Conservation (phyloP, 2,888 invertebrate genomes). For the Caenorhabditis virilis region DNA sequence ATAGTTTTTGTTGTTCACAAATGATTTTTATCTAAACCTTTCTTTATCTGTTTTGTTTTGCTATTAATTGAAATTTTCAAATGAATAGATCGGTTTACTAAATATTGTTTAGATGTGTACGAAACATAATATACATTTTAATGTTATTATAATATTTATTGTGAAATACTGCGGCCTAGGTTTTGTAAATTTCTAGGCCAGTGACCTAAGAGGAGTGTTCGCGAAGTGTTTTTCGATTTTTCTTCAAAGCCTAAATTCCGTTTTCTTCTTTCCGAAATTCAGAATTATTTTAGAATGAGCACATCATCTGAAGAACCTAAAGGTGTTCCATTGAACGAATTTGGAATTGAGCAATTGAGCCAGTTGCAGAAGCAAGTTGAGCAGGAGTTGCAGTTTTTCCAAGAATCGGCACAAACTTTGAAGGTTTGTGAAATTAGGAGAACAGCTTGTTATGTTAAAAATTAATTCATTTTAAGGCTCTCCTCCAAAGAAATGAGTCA, state of each 20-base stretch:
- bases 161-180: too few relatives aligned
- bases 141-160: too few relatives aligned
- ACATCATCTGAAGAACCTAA: conserved; percentile 20
- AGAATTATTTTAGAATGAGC: conserved; percentile 22
- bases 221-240: neutral
- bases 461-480: conserved; percentile 69
- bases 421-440: conserved; percentile 72
- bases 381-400: conserved; percentile 75
- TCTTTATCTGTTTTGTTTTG: neutral
- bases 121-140: too few relatives aligned
- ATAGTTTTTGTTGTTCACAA: neutral
- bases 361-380: conserved; percentile 55
- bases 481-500: conserved; percentile 77
- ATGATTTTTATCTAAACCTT: neutral
- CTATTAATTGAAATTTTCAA: neutral
- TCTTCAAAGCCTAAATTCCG: too few relatives aligned
- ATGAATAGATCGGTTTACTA: too few relatives aligned
- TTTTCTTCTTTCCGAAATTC: neutral
- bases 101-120: too few relatives aligned
- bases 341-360: conserved; percentile 54
- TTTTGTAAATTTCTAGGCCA: too few relatives aligned
- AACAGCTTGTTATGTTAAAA: neutral
- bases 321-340: conserved; percentile 37
- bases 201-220: too few relatives aligned
- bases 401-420: conserved; percentile 85